phyloP scores from a whole-genome alignment of 2,113 vertebrate genomes.

The Cephalophus harveyi region DNA sequence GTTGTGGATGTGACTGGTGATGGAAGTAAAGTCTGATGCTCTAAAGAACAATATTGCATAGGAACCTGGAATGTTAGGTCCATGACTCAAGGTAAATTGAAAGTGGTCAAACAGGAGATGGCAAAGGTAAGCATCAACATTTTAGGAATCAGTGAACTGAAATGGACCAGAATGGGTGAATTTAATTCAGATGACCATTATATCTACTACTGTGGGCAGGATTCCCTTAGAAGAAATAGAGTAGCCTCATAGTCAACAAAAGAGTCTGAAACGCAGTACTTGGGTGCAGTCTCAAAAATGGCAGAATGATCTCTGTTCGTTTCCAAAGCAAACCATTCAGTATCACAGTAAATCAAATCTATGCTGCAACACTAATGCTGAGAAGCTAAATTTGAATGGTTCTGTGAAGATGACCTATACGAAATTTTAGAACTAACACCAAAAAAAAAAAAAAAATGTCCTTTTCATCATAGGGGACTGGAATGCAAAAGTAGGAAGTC shows the following conservation, averaged over 20 bases:
- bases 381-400: background rate
- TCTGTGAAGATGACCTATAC: background rate
- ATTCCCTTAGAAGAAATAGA: background rate
- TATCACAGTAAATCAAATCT: background rate
- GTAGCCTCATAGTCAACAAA: background rate
- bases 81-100: background rate
- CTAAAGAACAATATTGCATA: background rate
- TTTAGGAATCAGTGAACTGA: background rate
- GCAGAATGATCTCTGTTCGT: background rate
- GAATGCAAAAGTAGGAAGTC: background rate
- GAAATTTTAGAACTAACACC: background rate
- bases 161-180: background rate
- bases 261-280: background rate
- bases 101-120: background rate
- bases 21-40: background rate
- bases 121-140: background rate
- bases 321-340: background rate
- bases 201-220: background rate
- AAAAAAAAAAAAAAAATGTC: background rate
- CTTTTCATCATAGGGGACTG: background rate
- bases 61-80: background rate
- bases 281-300: background rate
- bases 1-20: background rate
- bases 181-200: background rate
- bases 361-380: background rate